phyloP scores from a whole-genome alignment of 2,113 vertebrate species.

The Malurus cyaneus region DNA sequence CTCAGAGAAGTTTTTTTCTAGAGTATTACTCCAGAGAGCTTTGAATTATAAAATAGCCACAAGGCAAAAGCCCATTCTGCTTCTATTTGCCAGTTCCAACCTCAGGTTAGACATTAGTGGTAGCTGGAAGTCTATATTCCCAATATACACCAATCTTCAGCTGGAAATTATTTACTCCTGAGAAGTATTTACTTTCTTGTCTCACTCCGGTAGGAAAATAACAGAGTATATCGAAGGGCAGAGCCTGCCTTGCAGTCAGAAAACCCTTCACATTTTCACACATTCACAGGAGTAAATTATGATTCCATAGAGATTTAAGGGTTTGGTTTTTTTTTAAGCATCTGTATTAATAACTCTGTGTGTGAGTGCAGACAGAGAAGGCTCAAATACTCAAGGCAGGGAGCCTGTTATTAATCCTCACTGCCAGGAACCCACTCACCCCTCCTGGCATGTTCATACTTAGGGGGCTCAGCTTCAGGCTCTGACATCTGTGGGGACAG shows the following conservation, averaged over 20 bases:
- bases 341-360: not conserved
- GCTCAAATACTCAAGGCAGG: not conserved
- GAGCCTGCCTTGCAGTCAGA: not conserved
- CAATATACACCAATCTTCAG: not conserved
- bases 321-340: not conserved
- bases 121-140: not conserved
- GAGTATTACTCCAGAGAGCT: not conserved
- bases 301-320: not conserved
- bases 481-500: not conserved
- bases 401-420: not conserved
- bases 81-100: not conserved
- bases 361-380: not conserved
- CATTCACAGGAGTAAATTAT: not conserved
- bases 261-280: not conserved
- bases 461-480: not conserved
- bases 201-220: not conserved
- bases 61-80: not conserved
- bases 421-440: not conserved
- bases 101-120: not conserved
- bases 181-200: not conserved
- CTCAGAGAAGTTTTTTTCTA: not conserved
- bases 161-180: not conserved
- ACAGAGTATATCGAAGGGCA: not conserved
- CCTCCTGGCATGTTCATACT: not conserved
- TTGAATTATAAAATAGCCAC: not conserved